Evolutionary conservation across 2,888 invertebrate species (phyloP), one percentile per base, ranked within the genome.

Genomic region (Agrochola lychnidis): DNA sequence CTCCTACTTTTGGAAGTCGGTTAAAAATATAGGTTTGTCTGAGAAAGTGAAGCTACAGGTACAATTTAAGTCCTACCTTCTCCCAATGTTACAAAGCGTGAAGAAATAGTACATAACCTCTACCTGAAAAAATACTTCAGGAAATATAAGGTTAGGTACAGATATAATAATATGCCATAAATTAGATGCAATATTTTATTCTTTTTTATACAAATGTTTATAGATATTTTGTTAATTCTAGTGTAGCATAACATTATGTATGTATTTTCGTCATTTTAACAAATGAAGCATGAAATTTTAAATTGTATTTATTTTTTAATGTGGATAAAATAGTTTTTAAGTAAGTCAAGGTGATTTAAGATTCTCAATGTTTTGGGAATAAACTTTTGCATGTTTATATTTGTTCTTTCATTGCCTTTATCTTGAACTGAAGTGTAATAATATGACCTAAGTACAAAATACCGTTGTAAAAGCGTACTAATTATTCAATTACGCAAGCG

Each of bases 131-230:
- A 14, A 5, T 1, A 53, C 14, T 53, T 79, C 67, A 64, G 68
- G 45, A 48, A 53, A 30, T 69, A 36, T 78, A 78, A 76, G 12
- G 7, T 66, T 78, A 83, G 69, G 61, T 84, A 84, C 78, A 81
- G 67, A 81, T 82, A 66, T 78, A 85, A 92, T 94, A 93, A 91
- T 93, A 94, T 95, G 96, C 96, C 96, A 96, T 96, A 96, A 93
- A 92, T 92, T 93, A 94, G 92, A 87, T 94, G 94, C 94, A 95
- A 95, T 94, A 93, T 90, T 89, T 89, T 91, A 90, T 89, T 83
- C 87, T 89, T 84, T 88, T 89, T 90, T 90, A 76, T 89, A 91
- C 87, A 90, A 91, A 90, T 89, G 84, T 90, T 90, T 84, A 85
- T 88, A 89, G 79, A 83, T 83, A 77, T 76, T 63, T 71, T 70